These are phyloP conservation scores for Zalophus californianus DNA, from an alignment of 2,797 vertebrate species.

Conservation along the genomic window DNA sequence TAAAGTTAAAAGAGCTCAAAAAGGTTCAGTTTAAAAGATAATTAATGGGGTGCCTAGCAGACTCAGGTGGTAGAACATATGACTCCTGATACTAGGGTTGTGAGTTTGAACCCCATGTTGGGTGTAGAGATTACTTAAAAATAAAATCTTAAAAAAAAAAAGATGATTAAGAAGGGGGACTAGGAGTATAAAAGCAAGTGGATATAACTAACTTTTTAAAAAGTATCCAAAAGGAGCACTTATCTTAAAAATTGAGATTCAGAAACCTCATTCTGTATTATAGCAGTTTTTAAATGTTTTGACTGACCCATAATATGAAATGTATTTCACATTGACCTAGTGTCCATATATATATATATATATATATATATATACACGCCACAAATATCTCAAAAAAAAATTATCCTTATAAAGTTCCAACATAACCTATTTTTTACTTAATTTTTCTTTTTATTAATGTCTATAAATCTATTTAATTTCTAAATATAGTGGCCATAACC, in stretches of 20 bases:
- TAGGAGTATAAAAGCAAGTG: background rate
- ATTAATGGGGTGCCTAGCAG: background rate
- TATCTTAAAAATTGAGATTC: background rate
- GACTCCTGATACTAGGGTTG: background rate
- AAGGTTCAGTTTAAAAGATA: slow-evolving; percentile 25
- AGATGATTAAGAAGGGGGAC: background rate
- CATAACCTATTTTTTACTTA: background rate
- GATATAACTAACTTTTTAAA: background rate
- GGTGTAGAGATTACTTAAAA: background rate
- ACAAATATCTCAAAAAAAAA: background rate
- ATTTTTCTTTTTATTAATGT: background rate
- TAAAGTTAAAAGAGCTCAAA: background rate
- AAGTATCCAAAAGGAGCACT: background rate
- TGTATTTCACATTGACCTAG: background rate
- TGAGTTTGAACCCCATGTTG: background rate
- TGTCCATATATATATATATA: background rate
- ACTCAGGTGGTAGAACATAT: background rate
- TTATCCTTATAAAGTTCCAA: background rate
- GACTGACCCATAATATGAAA: background rate
- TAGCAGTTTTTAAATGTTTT: background rate
- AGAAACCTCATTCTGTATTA: background rate
- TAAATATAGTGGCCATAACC: background rate
- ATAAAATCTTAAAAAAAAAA: background rate
- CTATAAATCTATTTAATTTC: background rate
- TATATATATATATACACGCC: background rate